Conservation (phyloP, 2,888 invertebrate species). For the Leucania comma region DNA sequence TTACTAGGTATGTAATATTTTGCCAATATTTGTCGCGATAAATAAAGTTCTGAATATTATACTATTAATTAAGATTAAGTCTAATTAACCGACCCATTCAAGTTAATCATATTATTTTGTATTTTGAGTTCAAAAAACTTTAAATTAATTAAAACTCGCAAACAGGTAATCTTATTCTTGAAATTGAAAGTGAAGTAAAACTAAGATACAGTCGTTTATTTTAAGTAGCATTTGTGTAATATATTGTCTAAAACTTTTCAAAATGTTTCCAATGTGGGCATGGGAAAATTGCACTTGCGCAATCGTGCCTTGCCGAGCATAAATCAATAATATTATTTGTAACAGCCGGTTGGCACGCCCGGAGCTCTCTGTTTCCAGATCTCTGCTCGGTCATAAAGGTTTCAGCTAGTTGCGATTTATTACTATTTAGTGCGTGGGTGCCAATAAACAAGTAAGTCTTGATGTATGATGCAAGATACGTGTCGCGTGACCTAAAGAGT, state of each 20-base stretch:
- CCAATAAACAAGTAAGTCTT: slow-evolving; percentile 6
- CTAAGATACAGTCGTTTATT: neutral
- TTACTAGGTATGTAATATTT: neutral
- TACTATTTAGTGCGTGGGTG: neutral
- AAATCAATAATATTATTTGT: slow-evolving; percentile 43
- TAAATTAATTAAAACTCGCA: neutral
- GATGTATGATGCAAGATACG: too few species aligned
- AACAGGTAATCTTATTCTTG: neutral
- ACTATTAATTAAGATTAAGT: neutral
- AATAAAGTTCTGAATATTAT: too few species aligned
- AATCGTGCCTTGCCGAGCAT: slow-evolving; percentile 15
- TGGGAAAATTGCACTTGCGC: slow-evolving; percentile 54
- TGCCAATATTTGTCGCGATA: neutral
- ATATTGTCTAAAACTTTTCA: neutral
- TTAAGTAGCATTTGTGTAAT: neutral
- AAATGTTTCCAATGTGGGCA: slow-evolving; percentile 7
- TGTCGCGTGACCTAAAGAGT: neutral
- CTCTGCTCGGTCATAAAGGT: neutral
- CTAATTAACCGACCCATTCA: neutral
- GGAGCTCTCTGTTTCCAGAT: neutral
- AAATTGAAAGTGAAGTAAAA: neutral
- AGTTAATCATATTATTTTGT: neutral
- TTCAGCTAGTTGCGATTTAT: neutral
- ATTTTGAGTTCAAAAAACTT: too few species aligned
- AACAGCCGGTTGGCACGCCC: slow-evolving; percentile 7